These are phyloP conservation scores for Penaeus chinensis DNA, from an alignment of 1,140 invertebrate species.

Conservation along the genomic window DNA sequence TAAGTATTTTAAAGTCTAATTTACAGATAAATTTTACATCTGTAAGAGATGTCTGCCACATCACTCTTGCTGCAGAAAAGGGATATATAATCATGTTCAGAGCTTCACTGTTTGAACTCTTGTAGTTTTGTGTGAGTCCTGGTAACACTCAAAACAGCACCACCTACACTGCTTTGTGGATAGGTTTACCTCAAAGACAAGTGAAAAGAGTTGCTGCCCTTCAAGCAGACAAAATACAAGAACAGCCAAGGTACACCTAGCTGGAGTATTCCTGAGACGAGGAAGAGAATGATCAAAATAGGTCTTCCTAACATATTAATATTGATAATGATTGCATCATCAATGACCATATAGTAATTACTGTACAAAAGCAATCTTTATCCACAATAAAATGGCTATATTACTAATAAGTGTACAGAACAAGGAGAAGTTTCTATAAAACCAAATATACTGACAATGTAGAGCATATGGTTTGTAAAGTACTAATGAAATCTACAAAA, in stretches of 20 bases:
- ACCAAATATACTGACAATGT: conserved; percentile 7
- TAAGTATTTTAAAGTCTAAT: too few species aligned
- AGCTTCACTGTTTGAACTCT: conserved; percentile 24
- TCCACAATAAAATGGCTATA: too few species aligned
- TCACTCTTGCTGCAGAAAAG: too few species aligned
- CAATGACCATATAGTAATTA: too few species aligned
- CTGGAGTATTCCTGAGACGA: conserved; percentile 43
- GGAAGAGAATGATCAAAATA: conserved; percentile 22
- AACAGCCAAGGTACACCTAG: conserved; percentile 43
- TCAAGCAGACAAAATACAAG: conserved; percentile 43
- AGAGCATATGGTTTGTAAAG: neutral
- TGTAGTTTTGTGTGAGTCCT: conserved; percentile 4
- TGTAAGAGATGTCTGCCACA: too few species aligned
- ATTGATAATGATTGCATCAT: too few species aligned
- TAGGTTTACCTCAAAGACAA: conserved; percentile 42
- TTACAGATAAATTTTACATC: too few species aligned
- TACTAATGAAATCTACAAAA: conserved; percentile 18
- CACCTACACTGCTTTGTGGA: conserved; percentile 18
- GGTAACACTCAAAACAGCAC: conserved; percentile 13
- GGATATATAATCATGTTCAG: neutral
- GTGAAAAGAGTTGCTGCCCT: conserved; percentile 20
- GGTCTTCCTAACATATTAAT: neutral
- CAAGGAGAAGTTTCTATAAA: too few species aligned
- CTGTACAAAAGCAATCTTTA: too few species aligned
- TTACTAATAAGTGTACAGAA: too few species aligned